Percentiles rank a stretch among this genome's conserved stretches.
Evolutionary conservation across 2,888 invertebrate species (phyloP).

Genomic region (Eucera pruinosa): DNA sequence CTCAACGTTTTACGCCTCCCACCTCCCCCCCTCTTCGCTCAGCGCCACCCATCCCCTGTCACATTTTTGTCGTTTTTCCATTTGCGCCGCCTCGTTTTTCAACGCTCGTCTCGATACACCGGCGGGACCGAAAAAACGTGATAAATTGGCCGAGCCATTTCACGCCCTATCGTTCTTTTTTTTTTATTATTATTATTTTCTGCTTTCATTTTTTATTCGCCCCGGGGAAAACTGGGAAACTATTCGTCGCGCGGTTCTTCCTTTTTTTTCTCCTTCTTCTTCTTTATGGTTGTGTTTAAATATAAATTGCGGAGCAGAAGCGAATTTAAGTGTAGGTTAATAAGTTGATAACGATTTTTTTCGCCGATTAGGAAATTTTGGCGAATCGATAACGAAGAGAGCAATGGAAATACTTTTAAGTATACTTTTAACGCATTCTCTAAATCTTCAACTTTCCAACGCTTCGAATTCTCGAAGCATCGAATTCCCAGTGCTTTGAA

Average conservation of each 20-base stretch:
- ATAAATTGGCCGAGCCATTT: constrained; percentile 38
- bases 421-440: too few relatives aligned
- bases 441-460: too few relatives aligned
- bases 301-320: too few relatives aligned
- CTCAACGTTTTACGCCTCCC: constrained; percentile 47
- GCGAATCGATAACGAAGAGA: too few relatives aligned
- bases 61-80: constrained; percentile 35
- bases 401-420: too few relatives aligned
- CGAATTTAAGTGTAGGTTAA: too few relatives aligned
- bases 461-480: too few relatives aligned
- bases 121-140: constrained; percentile 10
- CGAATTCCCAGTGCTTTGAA: too few relatives aligned
- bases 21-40: too few relatives aligned
- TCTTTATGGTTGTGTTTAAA: too few relatives aligned
- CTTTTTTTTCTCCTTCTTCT: neutral
- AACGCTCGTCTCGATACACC: constrained; percentile 18
- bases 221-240: neutral
- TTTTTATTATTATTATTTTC: constrained; percentile 5
- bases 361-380: too few relatives aligned
- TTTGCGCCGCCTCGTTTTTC: constrained; percentile 45
- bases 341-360: too few relatives aligned
- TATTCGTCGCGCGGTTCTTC: neutral
- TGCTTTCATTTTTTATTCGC: constrained; percentile 18
- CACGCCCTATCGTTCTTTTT: constrained; percentile 9
- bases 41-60: neutral